Evolutionary conservation across 2,888 invertebrate genomes (phyloP).

Genomic region (Schizaphis graminum): DNA sequence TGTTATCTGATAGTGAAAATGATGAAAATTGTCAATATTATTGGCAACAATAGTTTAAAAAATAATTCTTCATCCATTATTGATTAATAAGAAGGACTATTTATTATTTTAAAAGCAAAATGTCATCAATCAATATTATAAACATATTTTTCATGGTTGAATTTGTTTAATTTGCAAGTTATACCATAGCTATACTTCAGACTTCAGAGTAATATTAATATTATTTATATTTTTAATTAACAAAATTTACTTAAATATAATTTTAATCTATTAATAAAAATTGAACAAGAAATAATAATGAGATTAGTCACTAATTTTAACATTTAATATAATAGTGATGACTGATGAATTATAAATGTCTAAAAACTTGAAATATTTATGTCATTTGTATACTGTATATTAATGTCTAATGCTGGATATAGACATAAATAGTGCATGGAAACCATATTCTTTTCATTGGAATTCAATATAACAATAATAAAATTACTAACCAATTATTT

Average conservation of each 20-base stretch:
- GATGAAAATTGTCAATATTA: background rate
- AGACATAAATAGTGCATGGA: background rate
- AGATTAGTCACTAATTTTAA: background rate
- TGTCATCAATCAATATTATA: background rate
- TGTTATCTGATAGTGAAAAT: background rate
- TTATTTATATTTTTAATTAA: background rate
- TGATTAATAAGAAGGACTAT: background rate
- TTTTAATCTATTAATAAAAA: background rate
- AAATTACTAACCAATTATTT: background rate
- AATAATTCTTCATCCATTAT: background rate
- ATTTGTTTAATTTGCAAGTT: background rate
- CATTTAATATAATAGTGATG: background rate
- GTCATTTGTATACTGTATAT: too few species aligned
- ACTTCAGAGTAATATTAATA: background rate
- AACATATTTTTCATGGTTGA: background rate
- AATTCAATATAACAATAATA: background rate
- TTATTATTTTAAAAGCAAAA: background rate
- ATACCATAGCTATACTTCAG: background rate
- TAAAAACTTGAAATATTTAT: background rate
- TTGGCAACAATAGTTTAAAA: background rate
- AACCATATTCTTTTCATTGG: background rate
- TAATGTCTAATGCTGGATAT: background rate
- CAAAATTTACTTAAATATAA: background rate
- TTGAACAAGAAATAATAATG: background rate
- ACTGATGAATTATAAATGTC: background rate